phyloP scores from a whole-genome alignment of 2,113 vertebrate genomes.

The Labeo rohita region DNA sequence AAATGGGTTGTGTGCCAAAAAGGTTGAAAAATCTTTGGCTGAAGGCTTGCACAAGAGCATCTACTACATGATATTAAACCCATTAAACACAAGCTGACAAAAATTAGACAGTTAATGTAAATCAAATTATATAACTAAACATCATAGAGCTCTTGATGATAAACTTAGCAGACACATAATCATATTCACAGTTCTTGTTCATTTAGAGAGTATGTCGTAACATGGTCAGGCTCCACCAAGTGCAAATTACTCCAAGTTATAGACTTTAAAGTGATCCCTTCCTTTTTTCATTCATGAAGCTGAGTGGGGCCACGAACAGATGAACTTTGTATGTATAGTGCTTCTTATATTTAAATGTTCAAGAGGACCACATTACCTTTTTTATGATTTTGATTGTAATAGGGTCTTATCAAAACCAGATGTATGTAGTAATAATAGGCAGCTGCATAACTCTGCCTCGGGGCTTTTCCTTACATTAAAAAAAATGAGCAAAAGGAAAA shows the following conservation, averaged over 20 bases:
- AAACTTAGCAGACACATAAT: not conserved
- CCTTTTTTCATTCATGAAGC: slow-evolving; percentile 62
- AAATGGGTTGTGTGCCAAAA: not conserved
- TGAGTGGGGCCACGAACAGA: slow-evolving; percentile 60
- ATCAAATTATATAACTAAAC: not conserved
- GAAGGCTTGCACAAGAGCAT: not conserved
- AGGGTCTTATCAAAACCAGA: slow-evolving; percentile 81
- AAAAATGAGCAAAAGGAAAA: slow-evolving; percentile 68
- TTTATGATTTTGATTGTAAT: slow-evolving; percentile 86
- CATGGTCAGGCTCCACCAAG: slow-evolving; percentile 46
- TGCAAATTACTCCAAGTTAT: slow-evolving; percentile 46
- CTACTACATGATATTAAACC: slow-evolving; percentile 7
- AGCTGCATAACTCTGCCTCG: slow-evolving; percentile 73
- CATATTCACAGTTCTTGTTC: slow-evolving; percentile 37
- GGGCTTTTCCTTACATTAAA: slow-evolving; percentile 77
- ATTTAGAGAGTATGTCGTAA: slow-evolving; percentile 31
- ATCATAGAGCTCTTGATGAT: not conserved
- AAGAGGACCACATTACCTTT: slow-evolving; percentile 76
- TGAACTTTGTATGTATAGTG: slow-evolving; percentile 66
- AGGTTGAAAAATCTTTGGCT: not conserved
- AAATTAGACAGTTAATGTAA: not conserved
- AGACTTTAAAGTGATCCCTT: slow-evolving; percentile 42
- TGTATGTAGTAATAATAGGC: slow-evolving; percentile 79
- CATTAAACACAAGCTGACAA: slow-evolving; percentile 14
- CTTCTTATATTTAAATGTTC: slow-evolving; percentile 74